Evolutionary conservation across 2,113 vertebrate species (phyloP), one percentile per base, ranked within the genome.

Genomic region (Neotragus moschatus): DNA sequence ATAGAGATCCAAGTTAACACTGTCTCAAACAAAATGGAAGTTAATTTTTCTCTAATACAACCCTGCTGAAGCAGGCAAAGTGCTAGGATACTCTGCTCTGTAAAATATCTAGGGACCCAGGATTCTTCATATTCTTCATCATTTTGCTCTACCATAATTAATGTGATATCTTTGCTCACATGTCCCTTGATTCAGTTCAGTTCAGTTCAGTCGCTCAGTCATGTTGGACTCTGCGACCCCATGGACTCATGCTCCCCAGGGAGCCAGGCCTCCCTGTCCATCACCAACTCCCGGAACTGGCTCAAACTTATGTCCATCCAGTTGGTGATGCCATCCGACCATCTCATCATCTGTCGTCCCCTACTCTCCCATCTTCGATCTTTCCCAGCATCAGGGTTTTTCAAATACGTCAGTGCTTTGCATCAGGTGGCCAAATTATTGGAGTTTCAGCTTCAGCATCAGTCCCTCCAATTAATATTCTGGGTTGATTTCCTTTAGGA

Each of bases 331-430:
- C 63, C 33, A 66, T 36, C 17, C 63, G 36, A 66, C 8, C 17
- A 21, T 21, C n/a, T 36, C n/a, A 66, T 36, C n/a, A 17, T 66
- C n/a, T n/a, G 4, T 66, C 9, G 0, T 66, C 17, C 17, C 17
- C n/a, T 21, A 11, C 33, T 33, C 63, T 36, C 63, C 17, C 4
- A 1, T n/a, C 63, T 36, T 21, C 0, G 0, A 66, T 66, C n/a
- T 66, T 66, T 36, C 17, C 63, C 4, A 36, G n/a, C 63, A 66
- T 66, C 63, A 66, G 63, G 63, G 33, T 36, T 66, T 66, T 36
- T 36, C 63, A 66, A 66, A 66, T 66, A n/a, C 0, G 0, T 66
- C 63, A 21, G 17, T 36, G 4, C 17, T 36, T 66, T 17, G 0
- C 63, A 36, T 66, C 63, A 36, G n/a, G 9, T 36, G 63, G 17